Percentiles rank a stretch among this genome's conserved stretches.
These are phyloP conservation scores for Corvus moneduloides DNA, from an alignment of 2,113 vertebrate genomes.

Conservation along the genomic window DNA sequence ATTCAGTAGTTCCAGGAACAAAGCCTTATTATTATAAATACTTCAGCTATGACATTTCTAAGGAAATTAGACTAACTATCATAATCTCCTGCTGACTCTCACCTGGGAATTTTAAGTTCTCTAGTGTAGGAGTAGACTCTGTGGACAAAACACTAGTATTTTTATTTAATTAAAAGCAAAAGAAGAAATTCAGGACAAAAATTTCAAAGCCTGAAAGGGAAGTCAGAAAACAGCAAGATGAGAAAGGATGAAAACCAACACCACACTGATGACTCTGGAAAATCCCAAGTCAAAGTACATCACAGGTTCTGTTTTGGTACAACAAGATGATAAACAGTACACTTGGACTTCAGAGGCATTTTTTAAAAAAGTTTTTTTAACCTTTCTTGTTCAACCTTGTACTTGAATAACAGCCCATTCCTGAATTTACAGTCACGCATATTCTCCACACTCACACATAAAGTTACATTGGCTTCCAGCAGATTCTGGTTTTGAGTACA, in stretches of 20 bases:
- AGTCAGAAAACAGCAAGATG: not conserved
- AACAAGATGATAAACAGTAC: not conserved
- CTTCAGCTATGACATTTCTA: not conserved
- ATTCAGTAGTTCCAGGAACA: not conserved
- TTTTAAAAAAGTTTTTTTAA: not conserved
- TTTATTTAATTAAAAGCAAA: not conserved
- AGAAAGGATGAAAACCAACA: not conserved
- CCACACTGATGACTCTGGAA: not conserved
- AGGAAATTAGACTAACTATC: not conserved
- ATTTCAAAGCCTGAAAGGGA: not conserved
- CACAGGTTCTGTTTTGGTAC: conserved; percentile 10
- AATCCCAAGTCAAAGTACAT: not conserved
- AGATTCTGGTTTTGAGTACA: not conserved
- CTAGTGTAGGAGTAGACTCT: not conserved
- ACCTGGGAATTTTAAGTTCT: not conserved
- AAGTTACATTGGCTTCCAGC: not conserved
- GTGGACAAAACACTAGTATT: not conserved
- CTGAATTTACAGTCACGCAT: not conserved
- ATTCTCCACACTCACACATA: not conserved
- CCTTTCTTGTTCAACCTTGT: not conserved
- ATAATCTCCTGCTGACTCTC: not conserved
- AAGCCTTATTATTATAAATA: not conserved
- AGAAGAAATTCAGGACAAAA: not conserved
- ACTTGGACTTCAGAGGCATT: not conserved
- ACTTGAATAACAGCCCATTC: not conserved